phyloP scores from a whole-genome alignment of 2,113 vertebrate genomes.

The Nycticryphes semicollaris region DNA sequence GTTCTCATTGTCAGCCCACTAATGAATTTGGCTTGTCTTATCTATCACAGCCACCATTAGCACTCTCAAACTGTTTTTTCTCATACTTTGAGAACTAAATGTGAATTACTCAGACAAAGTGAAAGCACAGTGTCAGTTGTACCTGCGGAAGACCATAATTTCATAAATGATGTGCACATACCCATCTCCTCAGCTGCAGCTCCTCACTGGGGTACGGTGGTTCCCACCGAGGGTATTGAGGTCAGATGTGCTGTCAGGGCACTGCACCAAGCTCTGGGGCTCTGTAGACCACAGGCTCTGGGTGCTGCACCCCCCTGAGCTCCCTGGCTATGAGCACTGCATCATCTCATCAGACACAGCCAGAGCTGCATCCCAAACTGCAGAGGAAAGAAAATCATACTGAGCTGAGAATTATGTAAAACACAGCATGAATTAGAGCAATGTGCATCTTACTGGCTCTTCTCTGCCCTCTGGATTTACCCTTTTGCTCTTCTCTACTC shows the following conservation, averaged over 20 bases:
- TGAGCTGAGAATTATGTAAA: background rate
- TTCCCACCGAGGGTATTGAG: background rate
- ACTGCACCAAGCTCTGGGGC: fast-evolving
- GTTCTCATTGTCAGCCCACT: background rate
- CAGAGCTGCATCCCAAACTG: background rate
- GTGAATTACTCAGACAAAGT: fast-evolving
- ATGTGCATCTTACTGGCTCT: background rate
- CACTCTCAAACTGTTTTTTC: background rate
- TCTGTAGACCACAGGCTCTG: background rate
- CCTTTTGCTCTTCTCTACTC: background rate
- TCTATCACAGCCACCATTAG: background rate
- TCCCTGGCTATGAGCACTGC: too few relatives aligned
- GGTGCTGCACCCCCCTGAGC: too few relatives aligned
- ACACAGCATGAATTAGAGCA: background rate
- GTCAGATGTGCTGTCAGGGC: fast-evolving
- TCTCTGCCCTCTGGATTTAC: background rate
- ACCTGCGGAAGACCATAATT: background rate
- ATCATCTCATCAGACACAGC: background rate
- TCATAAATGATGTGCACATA: too few relatives aligned
- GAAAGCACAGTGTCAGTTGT: fast-evolving
- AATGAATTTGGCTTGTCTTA: background rate
- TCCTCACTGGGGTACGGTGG: background rate
- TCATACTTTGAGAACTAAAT: background rate
- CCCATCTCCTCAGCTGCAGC: background rate
- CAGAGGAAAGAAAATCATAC: background rate